Conservation (phyloP, 2,888 invertebrate genomes). For the Dolichopus griseipennis region DNA sequence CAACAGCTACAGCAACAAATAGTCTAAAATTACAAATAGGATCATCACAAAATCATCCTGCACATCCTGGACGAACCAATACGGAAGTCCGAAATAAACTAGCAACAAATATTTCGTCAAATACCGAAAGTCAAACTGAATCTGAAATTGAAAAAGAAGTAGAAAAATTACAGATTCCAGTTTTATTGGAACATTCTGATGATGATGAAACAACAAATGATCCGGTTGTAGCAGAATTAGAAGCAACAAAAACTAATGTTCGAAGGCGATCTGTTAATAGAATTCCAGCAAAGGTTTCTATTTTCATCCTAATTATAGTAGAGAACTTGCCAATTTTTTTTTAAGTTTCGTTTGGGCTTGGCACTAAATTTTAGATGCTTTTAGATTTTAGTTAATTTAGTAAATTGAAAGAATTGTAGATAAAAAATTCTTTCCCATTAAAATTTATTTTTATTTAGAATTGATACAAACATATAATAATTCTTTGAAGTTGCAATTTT, state of each 20-base stretch:
- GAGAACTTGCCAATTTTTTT: too few species aligned
- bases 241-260: constrained; percentile 31
- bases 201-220: constrained; percentile 41
- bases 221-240: constrained; percentile 30
- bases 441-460: too few species aligned
- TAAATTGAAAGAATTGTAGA: too few species aligned
- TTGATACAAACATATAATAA: too few species aligned
- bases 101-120: not conserved
- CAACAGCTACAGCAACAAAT: too few species aligned
- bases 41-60: not conserved
- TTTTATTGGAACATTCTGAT: constrained; percentile 25
- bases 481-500: too few species aligned
- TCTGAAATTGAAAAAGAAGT: not conserved
- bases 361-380: too few species aligned
- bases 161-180: not conserved
- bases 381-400: too few species aligned
- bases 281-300: constrained; percentile 38
- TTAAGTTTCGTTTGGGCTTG: not conserved
- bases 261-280: constrained; percentile 33
- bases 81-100: not conserved
- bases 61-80: not conserved
- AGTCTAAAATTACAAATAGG: too few species aligned
- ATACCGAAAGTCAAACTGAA: not conserved
- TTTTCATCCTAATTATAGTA: not conserved
- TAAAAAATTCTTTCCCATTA: too few species aligned